Conservation (phyloP, 2,888 invertebrate species). For the Conistra vaccinii region DNA sequence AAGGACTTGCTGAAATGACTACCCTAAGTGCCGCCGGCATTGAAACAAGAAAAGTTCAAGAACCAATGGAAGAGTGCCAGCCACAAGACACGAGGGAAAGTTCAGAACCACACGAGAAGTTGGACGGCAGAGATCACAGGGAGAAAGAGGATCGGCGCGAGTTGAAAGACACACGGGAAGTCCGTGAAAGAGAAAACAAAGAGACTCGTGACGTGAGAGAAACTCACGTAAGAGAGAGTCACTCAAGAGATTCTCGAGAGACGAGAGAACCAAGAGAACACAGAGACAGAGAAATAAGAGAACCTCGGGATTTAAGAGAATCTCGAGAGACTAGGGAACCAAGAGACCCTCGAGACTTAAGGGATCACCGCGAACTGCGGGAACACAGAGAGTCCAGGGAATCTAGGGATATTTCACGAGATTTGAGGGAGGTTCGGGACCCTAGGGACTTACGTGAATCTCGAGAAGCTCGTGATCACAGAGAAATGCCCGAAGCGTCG, state of each 20-base stretch:
- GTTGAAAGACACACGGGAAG: conserved; percentile 80
- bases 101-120: conserved; percentile 80
- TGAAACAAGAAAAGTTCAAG: conserved; percentile 86
- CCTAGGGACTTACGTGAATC: conserved; percentile 81
- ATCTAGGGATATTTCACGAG: conserved; percentile 76
- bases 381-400: conserved; percentile 80
- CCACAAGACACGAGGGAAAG: conserved; percentile 81
- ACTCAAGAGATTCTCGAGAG: conserved; percentile 83
- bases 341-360: conserved; percentile 79
- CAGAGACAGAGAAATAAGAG: conserved; percentile 81
- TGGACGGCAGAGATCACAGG: conserved; percentile 80
- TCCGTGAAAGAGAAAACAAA: conserved; percentile 82
- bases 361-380: conserved; percentile 76
- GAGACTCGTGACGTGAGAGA: conserved; percentile 78
- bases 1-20: conserved; percentile 98
- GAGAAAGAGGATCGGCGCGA: conserved; percentile 85
- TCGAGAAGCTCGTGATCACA: conserved; percentile 79
- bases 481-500: conserved; percentile 86
- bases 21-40: conserved; percentile 93
- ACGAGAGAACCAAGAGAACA: conserved; percentile 78
- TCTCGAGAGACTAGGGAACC: conserved; percentile 81
- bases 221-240: conserved; percentile 76
- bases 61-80: conserved; percentile 89
- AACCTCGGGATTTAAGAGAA: conserved; percentile 78
- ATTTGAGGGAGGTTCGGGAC: conserved; percentile 76